These are phyloP conservation scores for Euthynnus affinis DNA, from an alignment of 2,797 vertebrate genomes.

Conservation along the genomic window DNA sequence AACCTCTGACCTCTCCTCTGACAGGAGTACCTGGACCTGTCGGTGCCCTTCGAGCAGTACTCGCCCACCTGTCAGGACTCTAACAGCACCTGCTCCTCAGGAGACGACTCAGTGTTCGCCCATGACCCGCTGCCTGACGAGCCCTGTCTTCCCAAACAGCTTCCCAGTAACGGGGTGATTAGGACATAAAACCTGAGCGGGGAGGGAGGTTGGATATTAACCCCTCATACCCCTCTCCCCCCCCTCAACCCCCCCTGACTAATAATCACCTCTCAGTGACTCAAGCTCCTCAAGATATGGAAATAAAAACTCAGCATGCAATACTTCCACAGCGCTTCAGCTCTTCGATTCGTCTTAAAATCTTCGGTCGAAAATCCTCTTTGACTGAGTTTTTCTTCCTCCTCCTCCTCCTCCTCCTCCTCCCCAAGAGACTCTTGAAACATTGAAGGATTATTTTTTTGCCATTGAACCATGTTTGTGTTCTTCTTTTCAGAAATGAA, in stretches of 20 bases:
- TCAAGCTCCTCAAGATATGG: constrained; percentile 49
- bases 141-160: constrained; percentile 91
- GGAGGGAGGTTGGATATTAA: constrained; percentile 16
- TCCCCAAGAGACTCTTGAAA: constrained; percentile 56
- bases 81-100: constrained; percentile 96
- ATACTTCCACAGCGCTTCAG: constrained; percentile 73
- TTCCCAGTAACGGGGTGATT: constrained; percentile 87
- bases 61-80: constrained; percentile 95
- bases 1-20: constrained; percentile 52
- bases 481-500: constrained; percentile 73
- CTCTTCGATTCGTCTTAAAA: constrained; percentile 63
- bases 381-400: constrained; percentile 17
- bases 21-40: constrained; percentile 90
- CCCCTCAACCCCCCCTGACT: constrained; percentile 22
- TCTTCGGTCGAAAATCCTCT: constrained; percentile 27
- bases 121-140: constrained; percentile 94
- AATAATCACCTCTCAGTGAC: constrained; percentile 60
- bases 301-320: constrained; percentile 69
- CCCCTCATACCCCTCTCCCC: constrained; percentile 31
- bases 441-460: constrained; percentile 82
- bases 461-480: constrained; percentile 65
- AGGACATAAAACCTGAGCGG: constrained; percentile 84
- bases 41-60: constrained; percentile 97
- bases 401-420: constrained; percentile 21
- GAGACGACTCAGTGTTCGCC: constrained; percentile 97